phyloP scores from a whole-genome alignment of 2,113 vertebrate species.

The Haplochromis vanheusdeni region DNA sequence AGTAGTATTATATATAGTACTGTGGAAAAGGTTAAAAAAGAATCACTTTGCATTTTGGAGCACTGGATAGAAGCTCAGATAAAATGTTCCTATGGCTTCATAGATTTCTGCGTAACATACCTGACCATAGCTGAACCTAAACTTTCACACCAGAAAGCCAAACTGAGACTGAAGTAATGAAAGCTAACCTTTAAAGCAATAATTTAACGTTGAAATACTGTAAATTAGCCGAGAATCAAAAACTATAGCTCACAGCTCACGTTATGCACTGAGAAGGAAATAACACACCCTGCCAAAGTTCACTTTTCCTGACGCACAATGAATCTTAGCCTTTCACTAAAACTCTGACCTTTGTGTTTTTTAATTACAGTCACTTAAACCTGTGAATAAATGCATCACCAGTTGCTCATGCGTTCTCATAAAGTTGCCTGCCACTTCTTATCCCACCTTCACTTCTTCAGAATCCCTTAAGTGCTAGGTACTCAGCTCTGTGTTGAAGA shows the following conservation, averaged over 20 bases:
- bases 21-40: background rate
- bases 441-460: background rate
- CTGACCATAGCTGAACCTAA: background rate
- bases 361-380: background rate
- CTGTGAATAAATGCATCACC: constrained; percentile 50
- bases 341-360: background rate
- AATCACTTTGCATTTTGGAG: background rate
- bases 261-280: background rate
- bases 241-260: background rate
- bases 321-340: background rate
- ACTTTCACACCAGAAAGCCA: background rate
- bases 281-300: constrained; percentile 54
- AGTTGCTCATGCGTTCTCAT: background rate
- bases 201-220: background rate
- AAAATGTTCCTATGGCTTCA: background rate
- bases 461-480: background rate
- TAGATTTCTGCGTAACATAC: background rate
- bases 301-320: background rate
- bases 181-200: background rate
- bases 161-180: background rate
- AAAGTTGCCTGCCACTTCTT: background rate
- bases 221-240: background rate
- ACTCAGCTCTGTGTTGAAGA: background rate
- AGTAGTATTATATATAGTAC: background rate
- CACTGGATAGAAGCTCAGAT: background rate